These are phyloP conservation scores for Zeus faber DNA, from an alignment of 2,113 vertebrate species.

Conservation along the genomic window DNA sequence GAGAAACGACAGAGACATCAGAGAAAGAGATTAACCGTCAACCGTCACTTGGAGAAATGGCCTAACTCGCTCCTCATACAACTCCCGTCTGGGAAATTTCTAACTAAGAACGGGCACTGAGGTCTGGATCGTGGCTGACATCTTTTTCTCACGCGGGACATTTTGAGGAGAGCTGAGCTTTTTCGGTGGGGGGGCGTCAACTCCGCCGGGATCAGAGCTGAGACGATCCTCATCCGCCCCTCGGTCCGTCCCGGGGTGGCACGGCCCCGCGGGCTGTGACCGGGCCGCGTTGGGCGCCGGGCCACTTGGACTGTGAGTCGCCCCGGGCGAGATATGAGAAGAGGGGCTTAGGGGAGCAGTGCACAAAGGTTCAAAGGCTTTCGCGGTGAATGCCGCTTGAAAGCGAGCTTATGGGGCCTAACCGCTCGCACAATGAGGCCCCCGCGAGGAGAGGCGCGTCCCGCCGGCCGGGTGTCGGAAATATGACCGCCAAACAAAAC, in stretches of 20 bases:
- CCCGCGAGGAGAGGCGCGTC: constrained; percentile 18
- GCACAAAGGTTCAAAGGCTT: constrained; percentile 48
- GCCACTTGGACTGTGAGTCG: constrained; percentile 33
- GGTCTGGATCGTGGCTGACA: no score
- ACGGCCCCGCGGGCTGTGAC: constrained; percentile 27
- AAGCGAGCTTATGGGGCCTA: constrained; percentile 36
- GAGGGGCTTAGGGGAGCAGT: constrained; percentile 25
- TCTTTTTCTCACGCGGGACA: background rate
- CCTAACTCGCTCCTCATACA: no score
- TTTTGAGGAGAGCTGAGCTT: background rate
- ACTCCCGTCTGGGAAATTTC: no score
- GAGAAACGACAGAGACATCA: constrained; percentile 19
- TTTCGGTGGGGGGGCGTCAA: background rate
- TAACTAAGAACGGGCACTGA: no score
- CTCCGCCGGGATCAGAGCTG: constrained; percentile 4
- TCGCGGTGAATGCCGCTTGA: constrained; percentile 43
- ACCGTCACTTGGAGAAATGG: no score
- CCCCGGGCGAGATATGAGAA: constrained; percentile 14
- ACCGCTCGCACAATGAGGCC: constrained; percentile 34
- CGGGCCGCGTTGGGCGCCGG: constrained; percentile 22
- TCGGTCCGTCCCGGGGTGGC: constrained; percentile 10
- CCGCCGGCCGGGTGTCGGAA: no score
- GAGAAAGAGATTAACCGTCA: no score
- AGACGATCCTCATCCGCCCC: background rate
- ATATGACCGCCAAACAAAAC: no score